Percentiles rank a stretch among this genome's conserved stretches.
Evolutionary conservation across 2,113 vertebrate species (phyloP).

Genomic region (Indri indri): DNA sequence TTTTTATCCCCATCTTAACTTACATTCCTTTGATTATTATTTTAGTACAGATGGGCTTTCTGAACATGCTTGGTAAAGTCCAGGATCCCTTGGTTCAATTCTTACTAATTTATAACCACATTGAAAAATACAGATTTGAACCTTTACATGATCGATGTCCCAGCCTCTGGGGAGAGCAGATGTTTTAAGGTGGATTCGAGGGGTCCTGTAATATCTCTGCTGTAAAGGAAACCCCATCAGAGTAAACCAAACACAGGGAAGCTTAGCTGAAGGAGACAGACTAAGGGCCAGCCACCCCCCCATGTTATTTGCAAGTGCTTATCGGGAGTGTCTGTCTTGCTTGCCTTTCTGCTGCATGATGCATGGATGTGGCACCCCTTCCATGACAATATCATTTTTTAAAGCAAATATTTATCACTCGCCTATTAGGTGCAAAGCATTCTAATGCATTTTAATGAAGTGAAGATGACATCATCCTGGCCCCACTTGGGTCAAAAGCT

Average conservation of each 20-base stretch:
- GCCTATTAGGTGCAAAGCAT: background rate
- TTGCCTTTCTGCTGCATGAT: background rate
- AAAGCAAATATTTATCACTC: background rate
- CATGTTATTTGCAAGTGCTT: fast-evolving
- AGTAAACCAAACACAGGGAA: background rate
- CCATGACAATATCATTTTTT: background rate
- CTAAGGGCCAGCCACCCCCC: background rate
- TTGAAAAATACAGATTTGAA: background rate
- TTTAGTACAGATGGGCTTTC: background rate
- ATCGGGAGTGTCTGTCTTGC: fast-evolving
- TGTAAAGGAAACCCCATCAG: background rate
- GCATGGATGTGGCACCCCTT: fast-evolving
- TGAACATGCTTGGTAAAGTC: background rate
- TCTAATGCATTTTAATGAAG: background rate
- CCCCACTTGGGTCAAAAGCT: background rate
- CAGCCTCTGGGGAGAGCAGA: background rate
- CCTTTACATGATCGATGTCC: background rate
- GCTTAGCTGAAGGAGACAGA: background rate
- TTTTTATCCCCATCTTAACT: background rate
- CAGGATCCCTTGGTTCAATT: background rate
- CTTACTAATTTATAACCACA: background rate
- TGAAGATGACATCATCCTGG: background rate
- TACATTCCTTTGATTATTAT: background rate
- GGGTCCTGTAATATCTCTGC: background rate
- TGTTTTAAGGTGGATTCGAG: background rate